Evolutionary conservation across 2,113 vertebrate genomes (phyloP), one percentile per base, ranked within the genome.

Genomic region (Peromyscus polionotus): DNA sequence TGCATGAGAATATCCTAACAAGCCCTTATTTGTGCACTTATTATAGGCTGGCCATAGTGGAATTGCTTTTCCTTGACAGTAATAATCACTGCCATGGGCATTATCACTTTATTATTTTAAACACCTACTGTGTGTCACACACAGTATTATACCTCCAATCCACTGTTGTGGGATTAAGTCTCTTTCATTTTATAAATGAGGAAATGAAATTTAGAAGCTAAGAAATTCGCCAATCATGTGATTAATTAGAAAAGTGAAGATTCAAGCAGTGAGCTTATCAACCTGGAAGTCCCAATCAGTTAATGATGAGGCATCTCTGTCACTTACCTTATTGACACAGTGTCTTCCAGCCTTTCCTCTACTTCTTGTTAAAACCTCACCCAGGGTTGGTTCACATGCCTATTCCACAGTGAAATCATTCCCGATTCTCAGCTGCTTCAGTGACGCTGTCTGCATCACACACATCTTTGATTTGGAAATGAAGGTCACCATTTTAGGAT

Each of bases 241-340:
- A 36, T 7, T 63, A 33, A 9, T 45, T 48, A 59, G 28, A 19
- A 19, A 14, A 94, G 9, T 20, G n/a, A 42, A 22, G 20, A 57
- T 87, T 54, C 31, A 45, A 10, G 28, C 7, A 4, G 12, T 70
- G 31, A 11, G 33, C 16, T 33, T 65, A 19, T 65, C 63, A 73
- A 22, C 4, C 39, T n/a, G 14, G 33, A 36, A 83, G 33, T 84
- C 84, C 75, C 54, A 26, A 14, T 83, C n/a, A 59, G 39, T 16
- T 72, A 36, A 1, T 3, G 61, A 16, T 0, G 7, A 57, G 59
- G 45, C 9, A 3, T 5, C 5, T 26, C 1, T 10, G 8, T 63
- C 83, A 42, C 9, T 51, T 51, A 14, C 4, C 14, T 70, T 54
- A 10, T 65, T 36, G 19, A 33, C 7, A 17, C 7, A 7, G 0